phyloP scores from a whole-genome alignment of 2,113 vertebrate species.

The Vulpes lagopus region DNA sequence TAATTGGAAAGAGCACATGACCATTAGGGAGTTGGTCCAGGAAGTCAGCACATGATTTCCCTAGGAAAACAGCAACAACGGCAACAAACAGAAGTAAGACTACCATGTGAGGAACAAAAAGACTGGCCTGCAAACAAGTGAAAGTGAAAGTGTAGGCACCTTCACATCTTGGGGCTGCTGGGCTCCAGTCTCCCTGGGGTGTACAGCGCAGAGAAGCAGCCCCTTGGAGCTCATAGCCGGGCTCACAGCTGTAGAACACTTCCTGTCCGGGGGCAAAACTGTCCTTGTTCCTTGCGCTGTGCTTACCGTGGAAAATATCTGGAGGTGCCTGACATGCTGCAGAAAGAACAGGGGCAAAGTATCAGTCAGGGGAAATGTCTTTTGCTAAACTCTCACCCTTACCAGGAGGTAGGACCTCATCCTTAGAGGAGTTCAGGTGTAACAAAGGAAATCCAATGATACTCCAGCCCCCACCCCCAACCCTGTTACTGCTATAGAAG shows the following conservation, averaged over 20 bases:
- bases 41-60: conserved; percentile 40
- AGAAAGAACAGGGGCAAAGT: background rate
- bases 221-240: background rate
- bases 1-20: background rate
- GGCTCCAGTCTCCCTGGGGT: conserved; percentile 55
- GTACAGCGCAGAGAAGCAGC: background rate
- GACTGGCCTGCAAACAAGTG: background rate
- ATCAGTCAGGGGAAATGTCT: background rate
- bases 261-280: background rate
- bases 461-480: rapidly evolving
- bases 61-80: conserved; percentile 4
- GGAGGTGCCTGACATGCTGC: conserved; percentile 61
- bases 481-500: background rate
- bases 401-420: background rate
- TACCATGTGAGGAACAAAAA: background rate
- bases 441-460: background rate
- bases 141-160: background rate
- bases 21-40: conserved; percentile 42
- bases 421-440: background rate
- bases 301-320: background rate
- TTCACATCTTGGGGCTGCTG: background rate
- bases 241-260: conserved; percentile 47
- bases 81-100: background rate
- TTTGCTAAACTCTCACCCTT: background rate
- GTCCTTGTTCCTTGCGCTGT: background rate